Evolutionary conservation across 2,888 invertebrate genomes (phyloP), one percentile per base, ranked within the genome.

Genomic region (Globia sparganii): DNA sequence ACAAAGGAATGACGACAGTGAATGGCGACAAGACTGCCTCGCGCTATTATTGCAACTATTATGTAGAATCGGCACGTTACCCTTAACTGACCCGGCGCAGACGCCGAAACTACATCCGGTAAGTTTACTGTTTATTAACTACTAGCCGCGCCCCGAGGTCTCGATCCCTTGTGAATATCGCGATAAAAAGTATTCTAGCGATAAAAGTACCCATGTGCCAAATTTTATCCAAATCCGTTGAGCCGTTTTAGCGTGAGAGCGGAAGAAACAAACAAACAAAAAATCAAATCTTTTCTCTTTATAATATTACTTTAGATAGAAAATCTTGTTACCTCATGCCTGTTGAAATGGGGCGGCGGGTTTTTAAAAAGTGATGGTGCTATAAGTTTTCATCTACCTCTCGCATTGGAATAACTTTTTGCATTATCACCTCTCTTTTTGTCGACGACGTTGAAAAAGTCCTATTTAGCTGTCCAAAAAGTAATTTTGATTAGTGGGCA

Each of bases 1-100:
- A 81, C 98, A 98, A 96, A 91, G 96, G 40, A 97, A 97, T 81
- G 98, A 98, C 72, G 98, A 98, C 86, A 98, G 98, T 88, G 99
- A 99, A 95, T 99, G 99, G 99, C 98, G 99, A 75, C 99, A 99
- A 92, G 99, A 99, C 92, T 99, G 99, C 91, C 96, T 99, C 46
- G 99, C 99, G 6, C 98, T 98, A 85, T 95, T 99, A 18, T 93
- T 99, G 72, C 98, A 99, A 91, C 97, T 99, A 83, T 95, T 99
- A 15, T 99, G 98, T 93, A 98, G 99, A 82, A 97, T 99, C 72
- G 99, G 99, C 0, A 98, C 99, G 18, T 97, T 97, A 43, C 97
- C 97, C 74, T 94, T 93, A 90, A 90, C 92, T 58, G 97, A 94
- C 92, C 95, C 93, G 67, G 91, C 94, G 67, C 95, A 95, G 64